phyloP scores from a whole-genome alignment of 2,113 vertebrate species.

The Pardalotus punctatus region DNA sequence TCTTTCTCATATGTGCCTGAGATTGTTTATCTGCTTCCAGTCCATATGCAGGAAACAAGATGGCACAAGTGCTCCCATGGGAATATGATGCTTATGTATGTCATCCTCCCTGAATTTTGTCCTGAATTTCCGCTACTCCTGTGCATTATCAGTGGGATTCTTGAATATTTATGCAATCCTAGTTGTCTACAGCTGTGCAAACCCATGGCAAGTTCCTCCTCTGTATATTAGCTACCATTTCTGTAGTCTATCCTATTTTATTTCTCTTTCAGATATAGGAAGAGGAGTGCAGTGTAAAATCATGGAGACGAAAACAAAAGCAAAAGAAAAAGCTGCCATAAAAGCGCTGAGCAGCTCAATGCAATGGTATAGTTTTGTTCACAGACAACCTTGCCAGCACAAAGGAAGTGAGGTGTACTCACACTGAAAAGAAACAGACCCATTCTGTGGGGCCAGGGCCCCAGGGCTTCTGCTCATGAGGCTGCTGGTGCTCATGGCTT shows the following conservation, averaged over 20 bases:
- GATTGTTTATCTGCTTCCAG: background rate
- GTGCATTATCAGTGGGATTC: background rate
- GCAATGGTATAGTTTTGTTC: background rate
- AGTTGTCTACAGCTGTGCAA: background rate
- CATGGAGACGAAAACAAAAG: background rate
- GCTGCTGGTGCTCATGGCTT: background rate
- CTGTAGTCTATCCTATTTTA: background rate
- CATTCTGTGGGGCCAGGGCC: background rate
- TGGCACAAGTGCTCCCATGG: background rate
- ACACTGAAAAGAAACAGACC: conserved; percentile 8
- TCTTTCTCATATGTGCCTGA: background rate
- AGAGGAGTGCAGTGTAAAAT: background rate
- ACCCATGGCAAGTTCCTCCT: background rate
- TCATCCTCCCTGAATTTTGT: background rate
- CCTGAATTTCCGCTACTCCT: background rate
- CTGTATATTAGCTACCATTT: background rate
- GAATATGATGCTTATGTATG: background rate
- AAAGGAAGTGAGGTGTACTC: background rate
- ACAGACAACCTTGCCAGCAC: background rate
- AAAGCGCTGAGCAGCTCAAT: background rate
- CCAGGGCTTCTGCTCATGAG: background rate
- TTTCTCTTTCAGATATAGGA: background rate
- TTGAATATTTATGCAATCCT: background rate
- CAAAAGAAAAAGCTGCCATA: background rate
- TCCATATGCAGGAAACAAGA: background rate